These are phyloP conservation scores for Nemotelus nigrinus DNA, from an alignment of 2,888 invertebrate genomes.

Conservation along the genomic window DNA sequence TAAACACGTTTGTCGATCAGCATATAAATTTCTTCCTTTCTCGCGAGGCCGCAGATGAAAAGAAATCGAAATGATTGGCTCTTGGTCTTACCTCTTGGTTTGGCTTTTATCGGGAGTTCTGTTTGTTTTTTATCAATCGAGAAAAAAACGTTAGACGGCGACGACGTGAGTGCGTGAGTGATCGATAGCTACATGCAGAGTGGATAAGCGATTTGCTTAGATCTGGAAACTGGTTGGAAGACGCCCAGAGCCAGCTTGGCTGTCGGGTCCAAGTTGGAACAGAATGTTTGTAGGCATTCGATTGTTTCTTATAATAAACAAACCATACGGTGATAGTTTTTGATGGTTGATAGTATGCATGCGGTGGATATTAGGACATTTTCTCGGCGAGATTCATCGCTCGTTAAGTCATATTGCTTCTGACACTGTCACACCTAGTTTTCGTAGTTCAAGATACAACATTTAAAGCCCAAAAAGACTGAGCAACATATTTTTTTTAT, in stretches of 20 bases:
- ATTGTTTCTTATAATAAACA: constrained; percentile 29
- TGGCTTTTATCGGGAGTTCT: not conserved
- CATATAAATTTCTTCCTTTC: constrained; percentile 34
- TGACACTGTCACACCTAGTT: constrained; percentile 18
- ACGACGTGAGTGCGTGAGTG: constrained; percentile 17
- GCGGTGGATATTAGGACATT: no score
- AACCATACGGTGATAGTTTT: constrained; percentile 27
- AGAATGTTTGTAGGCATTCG: constrained; percentile 32
- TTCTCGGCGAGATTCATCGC: not conserved
- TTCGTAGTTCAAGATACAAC: not conserved
- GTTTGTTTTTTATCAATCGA: constrained; percentile 37
- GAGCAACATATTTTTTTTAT: not conserved
- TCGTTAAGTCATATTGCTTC: not conserved
- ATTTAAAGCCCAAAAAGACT: not conserved
- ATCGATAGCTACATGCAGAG: constrained; percentile 14
- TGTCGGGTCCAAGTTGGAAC: not conserved
- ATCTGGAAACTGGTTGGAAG: not conserved
- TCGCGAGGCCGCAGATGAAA: constrained; percentile 9
- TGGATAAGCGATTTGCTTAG: constrained; percentile 10
- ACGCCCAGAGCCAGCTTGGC: not conserved
- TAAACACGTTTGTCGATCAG: constrained; percentile 41
- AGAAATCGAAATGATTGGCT: constrained; percentile 17
- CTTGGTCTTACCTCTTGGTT: not conserved
- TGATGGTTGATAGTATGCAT: not conserved
- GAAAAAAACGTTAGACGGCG: constrained; percentile 14